Percentiles rank a stretch among this genome's conserved stretches.
phyloP scores from a whole-genome alignment of 2,888 invertebrate species.

The Polydrusus tereticollis region DNA sequence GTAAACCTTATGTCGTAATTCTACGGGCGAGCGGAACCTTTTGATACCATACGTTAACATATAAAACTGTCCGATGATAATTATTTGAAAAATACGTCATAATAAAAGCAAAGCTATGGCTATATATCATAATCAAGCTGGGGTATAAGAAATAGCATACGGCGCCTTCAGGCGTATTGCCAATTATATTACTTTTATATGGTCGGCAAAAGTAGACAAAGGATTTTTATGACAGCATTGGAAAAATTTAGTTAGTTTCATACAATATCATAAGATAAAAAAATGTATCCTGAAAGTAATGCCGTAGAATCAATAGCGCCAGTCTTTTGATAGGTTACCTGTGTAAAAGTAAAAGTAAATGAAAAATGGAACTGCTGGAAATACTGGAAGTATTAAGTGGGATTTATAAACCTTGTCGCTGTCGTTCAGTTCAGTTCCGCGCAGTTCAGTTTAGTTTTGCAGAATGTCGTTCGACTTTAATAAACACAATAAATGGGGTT shows the following conservation, averaged over 20 bases:
- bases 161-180: conserved; percentile 46
- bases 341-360: too few species aligned
- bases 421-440: too few species aligned
- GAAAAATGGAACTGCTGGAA: too few species aligned
- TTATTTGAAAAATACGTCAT: conserved; percentile 21
- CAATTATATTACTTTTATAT: conserved; percentile 53
- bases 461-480: too few species aligned
- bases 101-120: conserved; percentile 52
- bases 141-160: conserved; percentile 45
- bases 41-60: conserved; percentile 6
- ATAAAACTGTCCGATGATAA: conserved; percentile 22
- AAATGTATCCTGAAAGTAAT: too few species aligned
- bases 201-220: conserved; percentile 51
- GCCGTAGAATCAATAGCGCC: too few species aligned
- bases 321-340: too few species aligned
- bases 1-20: neutral
- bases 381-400: too few species aligned
- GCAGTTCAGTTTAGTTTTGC: too few species aligned
- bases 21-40: conserved; percentile 1
- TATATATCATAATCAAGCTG: conserved; percentile 62
- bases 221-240: conserved; percentile 35
- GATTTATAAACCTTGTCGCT: too few species aligned
- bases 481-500: too few species aligned
- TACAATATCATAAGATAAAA: neutral
- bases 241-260: conserved; percentile 20